A percentile compares a stretch with the other conserved stretches of the same genome.
Conservation (phyloP, 2,113 vertebrate genomes). For the Albula glossodonta region DNA sequence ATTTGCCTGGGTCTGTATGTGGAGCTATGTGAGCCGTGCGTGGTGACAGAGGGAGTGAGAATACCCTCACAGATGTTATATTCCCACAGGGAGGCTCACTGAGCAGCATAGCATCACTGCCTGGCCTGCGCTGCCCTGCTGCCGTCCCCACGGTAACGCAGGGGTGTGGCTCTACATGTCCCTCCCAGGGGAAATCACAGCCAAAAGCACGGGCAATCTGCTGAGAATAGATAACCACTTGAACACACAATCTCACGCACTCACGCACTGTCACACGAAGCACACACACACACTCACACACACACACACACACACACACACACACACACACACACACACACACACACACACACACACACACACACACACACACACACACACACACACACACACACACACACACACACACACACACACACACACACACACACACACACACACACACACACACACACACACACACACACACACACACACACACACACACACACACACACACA, state of each 20-base stretch:
- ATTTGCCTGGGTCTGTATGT: no score
- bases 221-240: not conserved
- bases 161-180: not conserved
- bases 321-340: no score
- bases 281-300: not conserved
- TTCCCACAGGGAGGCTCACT: not conserved
- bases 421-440: not conserved
- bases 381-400: not conserved
- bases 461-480: not conserved
- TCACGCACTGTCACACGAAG: no score
- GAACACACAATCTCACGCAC: no score
- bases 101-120: not conserved
- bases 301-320: no score
- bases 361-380: not conserved
- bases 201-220: not conserved
- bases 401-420: not conserved
- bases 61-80: not conserved
- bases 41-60: no score
- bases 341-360: no score
- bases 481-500: conserved; percentile 1
- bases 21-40: no score
- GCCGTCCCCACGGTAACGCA: not conserved
- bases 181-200: not conserved
- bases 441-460: not conserved
- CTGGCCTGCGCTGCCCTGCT: not conserved